Conservation (phyloP, 1,140 invertebrate species). For the Chrysopa pallens region DNA sequence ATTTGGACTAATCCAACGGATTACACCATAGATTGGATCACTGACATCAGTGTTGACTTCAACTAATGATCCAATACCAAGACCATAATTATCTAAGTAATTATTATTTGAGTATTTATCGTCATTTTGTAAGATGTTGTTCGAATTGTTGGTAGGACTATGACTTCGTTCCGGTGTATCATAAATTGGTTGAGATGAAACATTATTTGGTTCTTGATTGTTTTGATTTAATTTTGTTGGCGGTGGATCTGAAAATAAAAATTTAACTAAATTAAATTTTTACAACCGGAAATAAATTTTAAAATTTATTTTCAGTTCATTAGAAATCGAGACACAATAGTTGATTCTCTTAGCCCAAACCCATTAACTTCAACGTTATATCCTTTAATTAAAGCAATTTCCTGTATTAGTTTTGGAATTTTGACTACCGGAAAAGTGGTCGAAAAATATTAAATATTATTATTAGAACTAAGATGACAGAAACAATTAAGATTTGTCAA, state of each 20-base stretch:
- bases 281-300: too few relatives aligned
- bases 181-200: background rate
- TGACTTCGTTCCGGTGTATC: constrained; percentile 1
- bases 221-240: background rate
- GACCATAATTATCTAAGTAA: constrained; percentile 23
- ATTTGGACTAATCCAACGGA: constrained; percentile 64
- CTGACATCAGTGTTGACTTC: constrained; percentile 44
- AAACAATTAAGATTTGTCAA: too few relatives aligned
- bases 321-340: too few relatives aligned
- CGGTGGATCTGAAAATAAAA: background rate
- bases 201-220: constrained; percentile 1
- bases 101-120: constrained; percentile 12
- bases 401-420: too few relatives aligned
- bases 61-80: constrained; percentile 55
- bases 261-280: background rate
- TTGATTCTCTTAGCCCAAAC: too few relatives aligned
- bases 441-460: too few relatives aligned
- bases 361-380: too few relatives aligned
- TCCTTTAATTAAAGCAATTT: too few relatives aligned
- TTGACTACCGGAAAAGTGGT: too few relatives aligned
- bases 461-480: too few relatives aligned
- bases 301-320: too few relatives aligned
- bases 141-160: constrained; percentile 9
- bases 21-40: constrained; percentile 51
- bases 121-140: constrained; percentile 10